Evolutionary conservation across 2,888 invertebrate genomes (phyloP), one percentile per base, ranked within the genome.

Genomic region (Orthosia cruda): DNA sequence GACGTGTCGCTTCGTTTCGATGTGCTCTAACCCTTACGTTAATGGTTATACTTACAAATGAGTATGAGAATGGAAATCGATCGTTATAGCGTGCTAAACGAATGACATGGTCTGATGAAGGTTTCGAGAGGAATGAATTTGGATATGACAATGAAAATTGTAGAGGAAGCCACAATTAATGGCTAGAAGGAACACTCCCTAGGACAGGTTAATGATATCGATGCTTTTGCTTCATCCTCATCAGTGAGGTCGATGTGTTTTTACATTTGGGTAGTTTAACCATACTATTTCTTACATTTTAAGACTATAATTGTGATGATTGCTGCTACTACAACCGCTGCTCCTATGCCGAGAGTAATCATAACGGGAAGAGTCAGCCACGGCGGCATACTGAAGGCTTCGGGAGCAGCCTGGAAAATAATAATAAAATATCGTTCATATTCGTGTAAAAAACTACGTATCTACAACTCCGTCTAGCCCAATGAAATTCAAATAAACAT

Each of bases 351-450:
- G 45, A 65, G 0, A 45, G 23, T 47, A n/a, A 55, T 47, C 16
- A 54, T 59, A 47, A 61, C 73, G 15, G 81, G 52, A 20, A 2
- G 1, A n/a, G 62, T 45, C 5, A 81, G 13, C 58, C 13, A 18
- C 9, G 52, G 12, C 0, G 0, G 23, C 0, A 20, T 13, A 0
- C 0, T 7, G 4, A 1, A 7, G 32, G 40, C 40, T 1, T 9
- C 40, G 9, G 9, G 1, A 20, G 18, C 0, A 32, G 0, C 3
- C 78, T 78, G 75, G 23, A 78, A 78, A 77, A 45, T 40, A 40
- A 40, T 40, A 40, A 40, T 1, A 40, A 9, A 40, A 40, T 40
- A 40, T 40, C 9, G 40, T 40, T 9, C 40, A 40, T 40, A 40
- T 40, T 40, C 40, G 40, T 40, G 9, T 40, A 40, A 40, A 32